Evolutionary conservation across 2,113 vertebrate genomes (phyloP).

Genomic region (Thunnus maccoyii): DNA sequence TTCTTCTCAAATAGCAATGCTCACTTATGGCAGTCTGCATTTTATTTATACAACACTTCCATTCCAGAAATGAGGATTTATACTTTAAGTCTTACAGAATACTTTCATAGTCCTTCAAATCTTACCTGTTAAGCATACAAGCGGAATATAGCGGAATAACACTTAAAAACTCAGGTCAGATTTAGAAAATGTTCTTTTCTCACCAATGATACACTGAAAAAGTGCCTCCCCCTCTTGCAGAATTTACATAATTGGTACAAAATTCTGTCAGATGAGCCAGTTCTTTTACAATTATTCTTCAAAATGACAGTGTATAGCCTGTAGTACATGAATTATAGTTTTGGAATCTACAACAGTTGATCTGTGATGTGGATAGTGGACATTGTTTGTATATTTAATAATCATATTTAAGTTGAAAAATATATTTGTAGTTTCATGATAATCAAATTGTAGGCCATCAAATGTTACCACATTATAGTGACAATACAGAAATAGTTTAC

Average conservation of each 20-base stretch:
- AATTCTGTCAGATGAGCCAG: background rate
- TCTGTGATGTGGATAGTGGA: slow-evolving; percentile 4
- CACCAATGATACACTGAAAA: slow-evolving; percentile 41
- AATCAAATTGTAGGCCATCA: background rate
- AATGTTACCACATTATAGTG: background rate
- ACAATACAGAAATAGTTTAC: background rate
- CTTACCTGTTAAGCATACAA: slow-evolving; percentile 18
- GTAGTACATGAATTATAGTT: slow-evolving; percentile 3
- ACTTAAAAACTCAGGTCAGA: slow-evolving; percentile 12
- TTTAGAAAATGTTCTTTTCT: background rate
- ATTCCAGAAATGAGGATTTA: background rate
- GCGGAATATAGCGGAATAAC: slow-evolving; percentile 5
- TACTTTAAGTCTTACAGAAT: slow-evolving; percentile 1
- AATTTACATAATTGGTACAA: slow-evolving; percentile 18
- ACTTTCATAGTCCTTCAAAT: slow-evolving; percentile 22
- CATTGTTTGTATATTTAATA: background rate
- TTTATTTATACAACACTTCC: background rate
- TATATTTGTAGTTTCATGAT: background rate
- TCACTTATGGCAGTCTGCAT: slow-evolving; percentile 9
- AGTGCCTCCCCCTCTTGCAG: slow-evolving; percentile 60
- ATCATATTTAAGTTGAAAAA: slow-evolving; percentile 3
- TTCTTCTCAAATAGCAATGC: slow-evolving; percentile 23
- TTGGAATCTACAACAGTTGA: background rate
- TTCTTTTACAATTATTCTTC: slow-evolving; percentile 6
- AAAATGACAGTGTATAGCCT: background rate